Evolutionary conservation across 2,113 vertebrate species (phyloP).

Genomic region (Prunella himalayana): DNA sequence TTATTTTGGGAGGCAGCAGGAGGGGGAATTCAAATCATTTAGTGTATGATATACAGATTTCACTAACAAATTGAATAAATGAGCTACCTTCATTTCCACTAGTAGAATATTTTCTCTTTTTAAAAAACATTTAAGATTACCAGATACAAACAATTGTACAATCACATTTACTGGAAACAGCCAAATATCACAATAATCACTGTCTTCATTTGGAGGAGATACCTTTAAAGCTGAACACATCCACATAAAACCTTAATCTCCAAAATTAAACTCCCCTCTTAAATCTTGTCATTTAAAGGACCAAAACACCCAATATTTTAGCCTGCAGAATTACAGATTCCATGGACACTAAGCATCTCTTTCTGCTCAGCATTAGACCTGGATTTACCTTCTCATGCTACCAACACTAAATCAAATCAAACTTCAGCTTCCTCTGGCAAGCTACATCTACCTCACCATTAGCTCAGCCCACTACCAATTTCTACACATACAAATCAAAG

Average conservation of each 20-base stretch:
- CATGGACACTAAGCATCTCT: not conserved
- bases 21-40: not conserved
- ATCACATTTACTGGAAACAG: not conserved
- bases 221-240: not conserved
- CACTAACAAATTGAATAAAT: not conserved
- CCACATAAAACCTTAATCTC: not conserved
- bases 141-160: not conserved
- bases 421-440: not conserved
- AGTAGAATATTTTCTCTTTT: not conserved
- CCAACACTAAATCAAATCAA: not conserved
- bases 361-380: not conserved
- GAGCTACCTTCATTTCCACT: not conserved
- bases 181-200: not conserved
- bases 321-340: not conserved
- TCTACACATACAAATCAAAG: not conserved
- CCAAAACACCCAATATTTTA: not conserved
- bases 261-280: not conserved
- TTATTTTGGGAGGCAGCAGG: not conserved
- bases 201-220: not conserved
- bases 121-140: not conserved
- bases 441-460: not conserved
- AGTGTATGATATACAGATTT: not conserved
- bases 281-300: not conserved
- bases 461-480: not conserved
- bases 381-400: not conserved